phyloP scores from a whole-genome alignment of 2,113 vertebrate genomes.

The Dendropsophus ebraccatus region DNA sequence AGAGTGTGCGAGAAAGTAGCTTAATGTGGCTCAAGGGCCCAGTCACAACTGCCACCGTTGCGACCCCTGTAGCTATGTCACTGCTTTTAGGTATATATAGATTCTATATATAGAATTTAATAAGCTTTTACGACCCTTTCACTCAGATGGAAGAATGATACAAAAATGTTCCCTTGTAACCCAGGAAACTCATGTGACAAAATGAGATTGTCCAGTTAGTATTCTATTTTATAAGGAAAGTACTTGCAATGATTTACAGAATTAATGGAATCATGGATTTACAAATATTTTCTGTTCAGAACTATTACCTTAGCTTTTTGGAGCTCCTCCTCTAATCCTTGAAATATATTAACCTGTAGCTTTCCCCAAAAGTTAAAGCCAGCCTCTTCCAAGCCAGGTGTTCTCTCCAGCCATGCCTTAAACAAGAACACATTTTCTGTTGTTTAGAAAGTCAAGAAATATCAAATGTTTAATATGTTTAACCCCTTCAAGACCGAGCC shows the following conservation, averaged over 20 bases:
- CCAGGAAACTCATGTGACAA: too few relatives aligned
- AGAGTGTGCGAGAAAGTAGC: too few relatives aligned
- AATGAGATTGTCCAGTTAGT: too few relatives aligned
- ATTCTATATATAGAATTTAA: background rate
- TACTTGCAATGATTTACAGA: background rate
- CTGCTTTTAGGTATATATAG: too few relatives aligned
- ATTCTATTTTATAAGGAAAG: background rate
- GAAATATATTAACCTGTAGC: slow-evolving; percentile 84
- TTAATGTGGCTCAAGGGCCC: too few relatives aligned
- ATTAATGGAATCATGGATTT: background rate
- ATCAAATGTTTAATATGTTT: too few relatives aligned
- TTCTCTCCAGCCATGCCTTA: slow-evolving; percentile 96
- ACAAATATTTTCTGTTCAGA: background rate
- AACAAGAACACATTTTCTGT: slow-evolving; percentile 2
- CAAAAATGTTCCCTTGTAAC: background rate
- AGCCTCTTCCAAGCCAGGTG: slow-evolving; percentile 85
- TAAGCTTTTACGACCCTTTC: background rate
- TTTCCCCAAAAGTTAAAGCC: slow-evolving; percentile 95
- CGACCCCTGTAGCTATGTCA: too few relatives aligned
- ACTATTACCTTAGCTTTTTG: slow-evolving; percentile 80
- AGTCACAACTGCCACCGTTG: too few relatives aligned
- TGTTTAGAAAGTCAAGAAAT: background rate
- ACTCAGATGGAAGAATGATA: background rate
- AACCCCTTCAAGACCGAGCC: too few relatives aligned
- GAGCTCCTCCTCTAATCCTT: slow-evolving; percentile 81